Base-by-base conservation (phyloP, 1,140 invertebrate species). In the Ceratoteleas bidentatus region DNA sequence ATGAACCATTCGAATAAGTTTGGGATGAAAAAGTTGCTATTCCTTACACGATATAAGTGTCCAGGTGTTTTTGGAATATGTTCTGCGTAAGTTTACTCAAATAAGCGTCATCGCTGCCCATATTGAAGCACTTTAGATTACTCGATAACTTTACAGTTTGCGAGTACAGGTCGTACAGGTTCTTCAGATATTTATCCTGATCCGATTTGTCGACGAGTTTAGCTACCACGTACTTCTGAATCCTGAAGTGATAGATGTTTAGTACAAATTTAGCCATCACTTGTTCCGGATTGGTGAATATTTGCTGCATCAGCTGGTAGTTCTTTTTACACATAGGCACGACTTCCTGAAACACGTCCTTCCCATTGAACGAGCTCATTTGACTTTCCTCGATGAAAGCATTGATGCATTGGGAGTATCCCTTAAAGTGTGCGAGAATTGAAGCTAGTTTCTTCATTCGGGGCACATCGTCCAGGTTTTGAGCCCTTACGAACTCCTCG, bases 211-310 rank as follows among this genome's bases (percentile, higher is more conserved):
- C 95, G 36, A 94, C 93, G 70, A 99, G 92, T 86, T 95, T 95
- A 10, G 94, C 95, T 57, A 95, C 93, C 45, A 98, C 95, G 87
- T 96, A 96, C 85, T 96, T 96, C 92, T 98, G 96, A 40, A 99
- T 92, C 90, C 98, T 97, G 5, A 97, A 92, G 85, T 99, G 97
- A 90, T 98, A 99, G 69, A 99, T 97, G 87, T 99, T 99, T 1
- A 99, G 92, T 34, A 99, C 96, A 92, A 99, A 98, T 92, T 99
- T 99, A 40, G 96, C 96, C 97, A 99, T 99, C 0, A 99, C 98
- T 93, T 98, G 96, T 80, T 99, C 96, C 0, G 98, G 97, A 92
- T 98, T 98, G n/a, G 94, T 95, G 87, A 99, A 99, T 0, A 99
- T 98, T 90, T 96, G 94, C 87, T 96, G 95, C 74, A 99, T 97